A percentile compares a stretch with the other conserved stretches of the same genome.
Conservation (phyloP, 2,888 invertebrate species). For the Cataglyphis livida region DNA sequence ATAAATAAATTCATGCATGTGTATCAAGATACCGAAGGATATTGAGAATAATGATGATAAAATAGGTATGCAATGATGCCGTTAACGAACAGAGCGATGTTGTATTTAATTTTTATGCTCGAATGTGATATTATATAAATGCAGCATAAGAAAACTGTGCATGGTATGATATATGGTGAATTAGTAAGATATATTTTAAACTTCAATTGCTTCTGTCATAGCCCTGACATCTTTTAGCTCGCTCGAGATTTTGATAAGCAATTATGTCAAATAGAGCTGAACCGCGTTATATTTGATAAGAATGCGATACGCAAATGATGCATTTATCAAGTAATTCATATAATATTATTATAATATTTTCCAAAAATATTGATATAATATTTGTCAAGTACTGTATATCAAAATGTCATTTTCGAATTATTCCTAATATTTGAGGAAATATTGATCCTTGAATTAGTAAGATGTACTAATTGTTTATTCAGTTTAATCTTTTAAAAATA, state of each 20-base stretch:
- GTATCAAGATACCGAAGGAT: neutral
- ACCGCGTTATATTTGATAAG: neutral
- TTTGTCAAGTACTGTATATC: neutral
- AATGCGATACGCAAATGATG: neutral
- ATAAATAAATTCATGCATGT: neutral
- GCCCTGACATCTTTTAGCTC: neutral
- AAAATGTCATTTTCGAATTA: neutral
- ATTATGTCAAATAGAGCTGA: neutral
- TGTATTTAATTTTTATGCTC: conserved; percentile 21
- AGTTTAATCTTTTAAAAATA: neutral
- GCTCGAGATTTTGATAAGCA: neutral
- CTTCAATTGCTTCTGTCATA: neutral
- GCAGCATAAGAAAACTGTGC: neutral
- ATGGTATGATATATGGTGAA: neutral
- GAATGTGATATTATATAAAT: conserved; percentile 13
- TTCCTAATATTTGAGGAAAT: neutral
- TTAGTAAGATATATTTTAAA: conserved; percentile 5
- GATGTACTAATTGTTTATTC: neutral
- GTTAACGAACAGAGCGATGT: neutral
- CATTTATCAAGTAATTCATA: neutral
- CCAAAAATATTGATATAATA: neutral
- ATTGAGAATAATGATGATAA: neutral
- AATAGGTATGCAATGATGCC: neutral
- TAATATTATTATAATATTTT: neutral
- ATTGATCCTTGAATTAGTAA: neutral